Conservation (phyloP, 2,113 vertebrate genomes). For the Clinocottus analis region DNA sequence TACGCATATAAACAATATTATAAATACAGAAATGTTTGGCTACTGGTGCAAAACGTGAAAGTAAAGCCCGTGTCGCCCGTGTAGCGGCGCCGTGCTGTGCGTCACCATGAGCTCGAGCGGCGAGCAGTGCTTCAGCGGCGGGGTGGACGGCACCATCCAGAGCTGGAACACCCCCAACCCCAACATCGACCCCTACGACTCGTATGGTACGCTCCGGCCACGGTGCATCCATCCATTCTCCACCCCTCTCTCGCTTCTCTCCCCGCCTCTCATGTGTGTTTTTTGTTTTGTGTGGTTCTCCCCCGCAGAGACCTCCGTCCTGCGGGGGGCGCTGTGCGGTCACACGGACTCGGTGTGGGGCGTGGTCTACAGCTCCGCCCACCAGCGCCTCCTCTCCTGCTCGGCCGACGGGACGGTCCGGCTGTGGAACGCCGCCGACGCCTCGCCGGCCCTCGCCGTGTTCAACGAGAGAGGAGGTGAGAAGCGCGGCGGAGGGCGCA, state of each 20-base stretch:
- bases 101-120: slow-evolving; percentile 94
- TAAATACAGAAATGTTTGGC: not conserved
- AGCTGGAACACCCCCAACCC: slow-evolving; percentile 95
- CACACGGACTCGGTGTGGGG: slow-evolving; percentile 94
- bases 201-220: slow-evolving; percentile 84
- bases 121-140: slow-evolving; percentile 95
- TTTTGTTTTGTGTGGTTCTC: slow-evolving; percentile 59
- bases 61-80: not conserved
- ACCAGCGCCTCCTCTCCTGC: slow-evolving; percentile 92
- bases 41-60: not conserved
- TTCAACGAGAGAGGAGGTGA: slow-evolving; percentile 92
- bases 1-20: not conserved
- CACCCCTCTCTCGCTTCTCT: not conserved
- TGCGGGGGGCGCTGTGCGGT: slow-evolving; percentile 90
- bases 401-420: slow-evolving; percentile 94
- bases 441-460: slow-evolving; percentile 86
- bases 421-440: slow-evolving; percentile 89
- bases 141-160: slow-evolving; percentile 91
- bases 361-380: slow-evolving; percentile 89
- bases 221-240: not conserved
- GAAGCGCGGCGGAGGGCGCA: too few species aligned
- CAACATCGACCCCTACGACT: slow-evolving; percentile 94
- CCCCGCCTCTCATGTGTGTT: slow-evolving; percentile 73
- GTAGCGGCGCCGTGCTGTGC: slow-evolving; percentile 91
- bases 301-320: slow-evolving; percentile 88